Evolutionary conservation across 2,797 vertebrate species (phyloP).

Genomic region (Darevskia mixta): DNA sequence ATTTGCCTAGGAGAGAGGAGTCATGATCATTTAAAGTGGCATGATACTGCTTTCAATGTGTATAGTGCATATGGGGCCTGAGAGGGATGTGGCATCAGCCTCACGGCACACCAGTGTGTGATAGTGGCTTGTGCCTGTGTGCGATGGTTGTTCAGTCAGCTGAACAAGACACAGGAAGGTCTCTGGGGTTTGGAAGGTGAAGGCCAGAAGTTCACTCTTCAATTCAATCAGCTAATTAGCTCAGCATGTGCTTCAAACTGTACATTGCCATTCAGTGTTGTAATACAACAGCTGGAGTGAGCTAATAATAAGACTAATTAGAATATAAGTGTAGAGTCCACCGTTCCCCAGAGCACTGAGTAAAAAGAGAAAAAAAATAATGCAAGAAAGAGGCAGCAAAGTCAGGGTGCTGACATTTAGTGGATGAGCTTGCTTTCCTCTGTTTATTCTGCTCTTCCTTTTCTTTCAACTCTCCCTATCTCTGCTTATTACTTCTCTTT

Average conservation of each 20-base stretch:
- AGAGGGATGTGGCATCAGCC: background rate
- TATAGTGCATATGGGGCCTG: too few species aligned
- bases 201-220: background rate
- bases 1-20: too few species aligned
- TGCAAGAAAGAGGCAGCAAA: background rate
- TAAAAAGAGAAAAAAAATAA: slow-evolving; percentile 5
- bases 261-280: slow-evolving; percentile 13
- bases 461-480: slow-evolving; percentile 5
- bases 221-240: slow-evolving; percentile 1
- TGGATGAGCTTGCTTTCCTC: background rate
- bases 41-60: too few species aligned
- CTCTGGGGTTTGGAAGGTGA: slow-evolving; percentile 30
- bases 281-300: slow-evolving; percentile 22
- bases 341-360: background rate
- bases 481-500: background rate
- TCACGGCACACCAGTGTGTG: slow-evolving; percentile 5
- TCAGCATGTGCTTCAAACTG: slow-evolving; percentile 17
- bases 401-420: background rate
- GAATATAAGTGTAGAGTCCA: background rate
- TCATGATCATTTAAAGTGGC: too few species aligned
- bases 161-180: background rate
- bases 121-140: background rate
- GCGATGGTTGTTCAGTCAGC: background rate
- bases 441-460: background rate
- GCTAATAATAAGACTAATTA: slow-evolving; percentile 37